phyloP scores from a whole-genome alignment of 2,797 vertebrate genomes.

The Macroramphosus scolopax region DNA sequence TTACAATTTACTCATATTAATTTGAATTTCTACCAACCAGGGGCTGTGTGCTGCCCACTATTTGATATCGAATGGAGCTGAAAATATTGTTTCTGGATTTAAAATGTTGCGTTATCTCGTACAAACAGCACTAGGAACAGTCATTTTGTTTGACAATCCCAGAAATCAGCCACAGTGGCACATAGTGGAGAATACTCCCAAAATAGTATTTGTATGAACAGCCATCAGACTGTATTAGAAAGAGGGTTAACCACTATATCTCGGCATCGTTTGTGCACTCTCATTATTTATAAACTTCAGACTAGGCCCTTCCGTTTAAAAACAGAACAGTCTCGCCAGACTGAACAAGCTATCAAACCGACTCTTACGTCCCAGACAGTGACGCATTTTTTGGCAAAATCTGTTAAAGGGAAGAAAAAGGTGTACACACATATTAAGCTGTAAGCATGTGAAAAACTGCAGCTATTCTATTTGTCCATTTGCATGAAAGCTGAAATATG shows the following conservation, averaged over 20 bases:
- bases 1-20: no score
- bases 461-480: slow-evolving; percentile 30
- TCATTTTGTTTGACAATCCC: no score
- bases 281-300: no score
- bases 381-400: slow-evolving; percentile 20
- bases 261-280: background rate
- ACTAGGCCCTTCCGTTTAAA: no score
- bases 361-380: no score
- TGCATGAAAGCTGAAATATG: slow-evolving; percentile 55
- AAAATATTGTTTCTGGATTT: background rate
- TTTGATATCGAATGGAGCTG: background rate
- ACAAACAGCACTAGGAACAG: no score
- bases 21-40: no score
- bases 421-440: slow-evolving; percentile 27
- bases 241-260: background rate
- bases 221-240: background rate
- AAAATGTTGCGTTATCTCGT: background rate
- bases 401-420: slow-evolving; percentile 42
- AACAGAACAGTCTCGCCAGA: no score
- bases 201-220: no score
- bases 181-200: no score
- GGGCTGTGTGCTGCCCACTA: no score
- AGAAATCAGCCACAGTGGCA: background rate
- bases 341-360: no score
- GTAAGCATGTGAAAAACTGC: slow-evolving; percentile 37